Percentiles rank a stretch among this genome's conserved stretches.
Evolutionary conservation across 2,113 vertebrate species (phyloP).

Genomic region (Spermophilus dauricus): DNA sequence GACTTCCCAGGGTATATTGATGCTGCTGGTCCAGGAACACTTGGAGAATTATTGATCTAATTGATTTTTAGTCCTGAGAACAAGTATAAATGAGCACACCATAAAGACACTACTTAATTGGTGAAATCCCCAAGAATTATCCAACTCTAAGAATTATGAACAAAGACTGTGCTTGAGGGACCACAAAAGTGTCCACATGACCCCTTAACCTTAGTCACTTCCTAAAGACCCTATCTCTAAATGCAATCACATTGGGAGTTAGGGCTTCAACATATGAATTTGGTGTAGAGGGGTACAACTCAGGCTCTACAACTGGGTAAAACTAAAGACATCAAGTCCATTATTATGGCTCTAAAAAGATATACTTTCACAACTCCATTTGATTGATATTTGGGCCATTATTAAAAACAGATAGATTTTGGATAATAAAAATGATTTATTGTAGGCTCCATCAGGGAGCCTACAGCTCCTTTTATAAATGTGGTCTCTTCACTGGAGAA

Average conservation of each 20-base stretch:
- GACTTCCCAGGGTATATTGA: not conserved
- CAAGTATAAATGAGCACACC: not conserved
- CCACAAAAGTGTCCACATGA: not conserved
- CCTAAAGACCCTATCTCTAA: not conserved
- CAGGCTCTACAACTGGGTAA: not conserved
- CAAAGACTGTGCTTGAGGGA: not conserved
- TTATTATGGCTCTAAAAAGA: slow-evolving; percentile 10
- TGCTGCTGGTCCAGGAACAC: not conserved
- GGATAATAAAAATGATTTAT: not conserved
- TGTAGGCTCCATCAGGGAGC: not conserved
- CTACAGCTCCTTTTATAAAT: not conserved
- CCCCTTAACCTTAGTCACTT: not conserved
- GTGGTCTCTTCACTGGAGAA: not conserved
- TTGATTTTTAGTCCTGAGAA: slow-evolving; percentile 2
- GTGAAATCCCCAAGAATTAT: not conserved
- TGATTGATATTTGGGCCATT: not conserved
- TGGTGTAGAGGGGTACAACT: not conserved
- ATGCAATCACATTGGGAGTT: not conserved
- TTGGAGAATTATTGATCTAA: not conserved
- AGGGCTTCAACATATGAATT: not conserved
- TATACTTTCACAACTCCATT: not conserved
- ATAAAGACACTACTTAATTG: slow-evolving; percentile 12
- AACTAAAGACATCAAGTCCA: not conserved
- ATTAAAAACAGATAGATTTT: slow-evolving; percentile 39
- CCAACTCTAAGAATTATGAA: slow-evolving; percentile 15